Conservation (phyloP, 2,888 invertebrate genomes). For the Eubasilissa splendida region DNA sequence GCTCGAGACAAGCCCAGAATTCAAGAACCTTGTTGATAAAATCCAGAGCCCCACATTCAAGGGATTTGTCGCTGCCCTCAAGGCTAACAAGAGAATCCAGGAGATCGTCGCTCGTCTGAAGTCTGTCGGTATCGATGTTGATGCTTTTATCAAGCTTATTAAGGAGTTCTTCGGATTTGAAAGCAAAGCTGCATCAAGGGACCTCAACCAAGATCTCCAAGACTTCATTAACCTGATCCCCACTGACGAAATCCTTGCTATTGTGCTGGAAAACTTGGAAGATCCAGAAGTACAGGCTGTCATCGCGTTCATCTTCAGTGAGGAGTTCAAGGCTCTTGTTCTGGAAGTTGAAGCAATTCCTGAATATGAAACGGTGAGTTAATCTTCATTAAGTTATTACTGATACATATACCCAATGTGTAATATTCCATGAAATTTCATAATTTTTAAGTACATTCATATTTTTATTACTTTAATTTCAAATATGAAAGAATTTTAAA, state of each 20-base stretch:
- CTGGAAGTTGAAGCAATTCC: slow-evolving; percentile 38
- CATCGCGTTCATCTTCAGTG: slow-evolving; percentile 44
- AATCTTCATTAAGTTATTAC: too few relatives aligned
- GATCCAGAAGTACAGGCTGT: slow-evolving; percentile 45
- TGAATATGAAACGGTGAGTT: slow-evolving; percentile 44
- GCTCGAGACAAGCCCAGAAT: slow-evolving; percentile 41
- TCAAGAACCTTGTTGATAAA: slow-evolving; percentile 41
- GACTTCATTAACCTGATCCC: slow-evolving; percentile 47
- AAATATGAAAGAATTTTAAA: too few relatives aligned
- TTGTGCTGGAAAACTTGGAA: slow-evolving; percentile 34
- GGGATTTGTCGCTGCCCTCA: slow-evolving; percentile 29
- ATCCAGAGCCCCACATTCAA: slow-evolving; percentile 39
- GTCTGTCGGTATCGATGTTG: slow-evolving; percentile 41
- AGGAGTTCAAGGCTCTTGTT: slow-evolving; percentile 37
- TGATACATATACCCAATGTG: too few relatives aligned
- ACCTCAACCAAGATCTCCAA: slow-evolving; percentile 37
- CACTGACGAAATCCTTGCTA: slow-evolving; percentile 30
- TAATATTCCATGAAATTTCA: too few relatives aligned
- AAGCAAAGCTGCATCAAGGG: slow-evolving; percentile 3
- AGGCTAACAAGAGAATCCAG: slow-evolving; percentile 11
- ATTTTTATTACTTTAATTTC: too few relatives aligned
- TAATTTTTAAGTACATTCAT: too few relatives aligned
- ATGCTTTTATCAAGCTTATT: slow-evolving; percentile 31
- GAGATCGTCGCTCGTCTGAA: slow-evolving; percentile 21
- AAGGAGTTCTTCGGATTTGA: slow-evolving; percentile 41